These are phyloP conservation scores for Silurus asotus DNA, from an alignment of 2,113 vertebrate species.

Conservation along the genomic window DNA sequence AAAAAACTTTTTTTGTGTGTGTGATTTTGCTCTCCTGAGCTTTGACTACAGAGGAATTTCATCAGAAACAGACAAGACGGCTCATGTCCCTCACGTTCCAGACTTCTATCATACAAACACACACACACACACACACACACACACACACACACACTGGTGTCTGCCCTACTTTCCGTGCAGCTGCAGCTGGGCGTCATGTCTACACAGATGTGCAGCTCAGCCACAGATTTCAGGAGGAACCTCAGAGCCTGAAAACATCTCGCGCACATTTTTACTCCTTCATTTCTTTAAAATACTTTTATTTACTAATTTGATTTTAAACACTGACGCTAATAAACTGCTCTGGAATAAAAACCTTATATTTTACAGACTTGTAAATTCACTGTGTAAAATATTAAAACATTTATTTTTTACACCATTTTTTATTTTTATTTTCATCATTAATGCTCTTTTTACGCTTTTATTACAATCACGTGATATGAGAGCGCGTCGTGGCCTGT, in stretches of 20 bases:
- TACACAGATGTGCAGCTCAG: slow-evolving; percentile 32
- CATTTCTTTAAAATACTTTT: neutral
- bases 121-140: slow-evolving; percentile 11
- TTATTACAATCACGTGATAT: neutral
- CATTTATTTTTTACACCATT: neutral
- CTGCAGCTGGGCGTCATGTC: slow-evolving; percentile 45
- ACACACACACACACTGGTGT: neutral
- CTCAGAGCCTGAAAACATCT: neutral
- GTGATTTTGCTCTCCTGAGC: neutral
- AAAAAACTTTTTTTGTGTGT: neutral
- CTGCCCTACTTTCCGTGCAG: slow-evolving; percentile 44
- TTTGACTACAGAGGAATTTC: neutral
- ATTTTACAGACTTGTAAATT: neutral
- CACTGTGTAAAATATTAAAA: neutral
- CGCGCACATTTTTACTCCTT: neutral
- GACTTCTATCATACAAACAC: neutral
- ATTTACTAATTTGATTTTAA: too few species aligned
- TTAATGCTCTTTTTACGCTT: neutral
- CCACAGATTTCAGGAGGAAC: slow-evolving; percentile 12
- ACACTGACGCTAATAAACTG: neutral
- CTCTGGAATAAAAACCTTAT: neutral
- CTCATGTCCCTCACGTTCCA: slow-evolving; percentile 32
- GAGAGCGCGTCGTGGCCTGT: neutral
- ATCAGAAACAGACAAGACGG: slow-evolving; percentile 29
- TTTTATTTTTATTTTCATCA: neutral